Conservation (phyloP, 53 echinoderm and acorn worm species). For the Antedon mediterranea region DNA sequence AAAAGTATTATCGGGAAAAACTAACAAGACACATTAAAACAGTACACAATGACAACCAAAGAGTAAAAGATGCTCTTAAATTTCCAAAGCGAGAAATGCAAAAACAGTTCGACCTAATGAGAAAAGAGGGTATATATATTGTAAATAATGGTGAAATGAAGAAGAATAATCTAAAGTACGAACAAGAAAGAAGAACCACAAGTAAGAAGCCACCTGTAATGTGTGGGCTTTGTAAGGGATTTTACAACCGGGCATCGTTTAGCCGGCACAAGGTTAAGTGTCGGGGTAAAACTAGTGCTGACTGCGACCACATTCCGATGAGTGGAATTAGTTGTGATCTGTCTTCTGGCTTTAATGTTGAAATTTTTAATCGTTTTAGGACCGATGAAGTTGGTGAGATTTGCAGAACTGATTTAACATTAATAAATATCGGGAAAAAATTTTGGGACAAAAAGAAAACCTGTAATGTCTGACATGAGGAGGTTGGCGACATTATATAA, state of each 20-base stretch:
- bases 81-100: conserved; percentile 36
- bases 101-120: conserved; percentile 13
- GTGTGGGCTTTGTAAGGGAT: conserved; percentile 36
- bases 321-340: not conserved
- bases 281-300: not conserved
- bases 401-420: conserved; percentile 23
- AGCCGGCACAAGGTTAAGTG: not conserved
- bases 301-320: not conserved
- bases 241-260: conserved; percentile 11
- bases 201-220: conserved; percentile 16
- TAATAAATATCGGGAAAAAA: conserved; percentile 30
- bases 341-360: not conserved
- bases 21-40: conserved; percentile 35
- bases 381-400: conserved; percentile 17
- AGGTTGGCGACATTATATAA: conserved; percentile 31
- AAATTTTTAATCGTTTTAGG: conserved; percentile 21
- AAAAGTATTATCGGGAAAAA: conserved; percentile 22
- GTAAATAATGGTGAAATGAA: conserved; percentile 19
- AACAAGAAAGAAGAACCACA: conserved; percentile 17
- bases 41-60: conserved; percentile 19
- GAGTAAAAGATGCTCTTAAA: conserved; percentile 34
- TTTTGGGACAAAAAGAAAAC: conserved; percentile 40
- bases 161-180: conserved; percentile 8
- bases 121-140: conserved; percentile 16
- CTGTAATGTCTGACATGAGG: conserved; percentile 56